phyloP scores from a whole-genome alignment of 2,113 vertebrate species.

The Platichthys stellatus region DNA sequence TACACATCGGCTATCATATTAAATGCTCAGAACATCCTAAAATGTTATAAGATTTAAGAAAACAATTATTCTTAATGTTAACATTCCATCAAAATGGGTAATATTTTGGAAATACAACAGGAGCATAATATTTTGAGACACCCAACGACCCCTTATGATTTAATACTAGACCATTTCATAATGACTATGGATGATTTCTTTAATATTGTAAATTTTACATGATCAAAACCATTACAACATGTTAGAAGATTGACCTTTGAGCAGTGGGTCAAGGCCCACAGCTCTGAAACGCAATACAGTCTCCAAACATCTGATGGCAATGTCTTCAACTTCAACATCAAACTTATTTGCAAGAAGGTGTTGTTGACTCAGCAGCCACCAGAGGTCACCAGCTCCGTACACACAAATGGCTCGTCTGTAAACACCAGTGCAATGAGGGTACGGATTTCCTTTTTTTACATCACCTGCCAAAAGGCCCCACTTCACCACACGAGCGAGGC shows the following conservation, averaged over 20 bases:
- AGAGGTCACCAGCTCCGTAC: constrained; percentile 88
- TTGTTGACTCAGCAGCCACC: constrained; percentile 86
- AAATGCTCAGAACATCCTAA: background rate
- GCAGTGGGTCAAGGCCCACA: constrained; percentile 48
- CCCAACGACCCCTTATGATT: no score
- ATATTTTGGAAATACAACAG: no score
- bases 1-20: background rate
- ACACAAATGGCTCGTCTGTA: constrained; percentile 85
- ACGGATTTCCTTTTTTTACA: constrained; percentile 83
- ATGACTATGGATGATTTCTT: no score
- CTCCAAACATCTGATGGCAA: constrained; percentile 88
- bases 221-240: background rate
- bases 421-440: constrained; percentile 84
- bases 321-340: constrained; percentile 86
- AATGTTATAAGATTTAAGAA: background rate
- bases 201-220: background rate
- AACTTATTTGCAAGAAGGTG: constrained; percentile 96
- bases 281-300: constrained; percentile 84
- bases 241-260: background rate
- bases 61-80: background rate
- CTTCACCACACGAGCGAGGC: constrained; percentile 86
- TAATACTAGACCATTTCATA: no score
- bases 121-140: background rate
- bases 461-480: constrained; percentile 86
- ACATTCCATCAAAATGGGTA: no score